Percentiles rank a stretch among this genome's conserved stretches.
phyloP scores from a whole-genome alignment of 1,140 invertebrate genomes.

The Polypedilum pembai region DNA sequence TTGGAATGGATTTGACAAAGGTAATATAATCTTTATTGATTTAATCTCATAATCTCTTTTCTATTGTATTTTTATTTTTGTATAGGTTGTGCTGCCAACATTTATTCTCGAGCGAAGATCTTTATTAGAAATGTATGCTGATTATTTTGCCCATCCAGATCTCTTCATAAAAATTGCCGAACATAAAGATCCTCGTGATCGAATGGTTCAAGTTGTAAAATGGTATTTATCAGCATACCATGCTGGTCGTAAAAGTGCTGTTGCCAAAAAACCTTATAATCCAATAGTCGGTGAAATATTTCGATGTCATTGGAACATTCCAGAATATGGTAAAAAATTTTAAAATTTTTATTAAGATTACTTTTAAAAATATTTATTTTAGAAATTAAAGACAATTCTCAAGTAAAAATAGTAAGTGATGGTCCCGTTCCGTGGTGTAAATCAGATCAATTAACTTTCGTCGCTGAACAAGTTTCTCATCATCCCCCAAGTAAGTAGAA shows the following conservation, averaged over 20 bases:
- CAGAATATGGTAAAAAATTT: conserved; percentile 34
- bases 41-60: no score
- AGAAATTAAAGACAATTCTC: conserved; percentile 31
- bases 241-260: conserved; percentile 86
- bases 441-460: conserved; percentile 74
- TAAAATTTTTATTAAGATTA: neutral
- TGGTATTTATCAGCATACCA: conserved; percentile 98
- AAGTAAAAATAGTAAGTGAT: conserved; percentile 48
- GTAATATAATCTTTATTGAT: conserved; percentile 40
- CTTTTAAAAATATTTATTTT: neutral
- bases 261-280: conserved; percentile 97
- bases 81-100: conserved; percentile 74
- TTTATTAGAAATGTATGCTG: conserved; percentile 94
- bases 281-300: conserved; percentile 94
- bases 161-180: conserved; percentile 88
- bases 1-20: conserved; percentile 98
- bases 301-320: conserved; percentile 77
- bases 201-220: conserved; percentile 85
- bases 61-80: no score
- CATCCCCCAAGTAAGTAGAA: conserved; percentile 82
- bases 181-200: conserved; percentile 68
- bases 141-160: conserved; percentile 97
- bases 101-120: conserved; percentile 93
- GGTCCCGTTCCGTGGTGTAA: conserved; percentile 76
- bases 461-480: conserved; percentile 98